Conservation (phyloP, 2,113 vertebrate species). For the Leuciscus idus region DNA sequence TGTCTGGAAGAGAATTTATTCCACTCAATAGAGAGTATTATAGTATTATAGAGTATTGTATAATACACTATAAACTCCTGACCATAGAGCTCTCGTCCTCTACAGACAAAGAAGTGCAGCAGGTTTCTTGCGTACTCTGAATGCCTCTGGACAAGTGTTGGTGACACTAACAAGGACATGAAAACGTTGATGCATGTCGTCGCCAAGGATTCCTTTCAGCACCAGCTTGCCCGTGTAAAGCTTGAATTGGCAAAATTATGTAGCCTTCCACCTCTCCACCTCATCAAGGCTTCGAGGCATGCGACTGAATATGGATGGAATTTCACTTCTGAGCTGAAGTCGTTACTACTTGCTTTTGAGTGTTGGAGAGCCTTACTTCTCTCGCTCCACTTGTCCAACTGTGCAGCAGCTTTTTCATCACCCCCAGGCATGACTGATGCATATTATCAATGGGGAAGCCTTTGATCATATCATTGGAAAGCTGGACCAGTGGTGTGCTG, state of each 20-base stretch:
- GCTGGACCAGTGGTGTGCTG: not conserved
- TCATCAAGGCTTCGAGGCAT: not conserved
- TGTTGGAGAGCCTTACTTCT: no score
- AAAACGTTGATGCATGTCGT: constrained; percentile 22
- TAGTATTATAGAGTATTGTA: no score
- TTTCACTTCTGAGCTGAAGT: not conserved
- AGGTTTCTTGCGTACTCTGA: not conserved
- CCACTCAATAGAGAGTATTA: no score
- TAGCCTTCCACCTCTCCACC: not conserved
- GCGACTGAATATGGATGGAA: not conserved
- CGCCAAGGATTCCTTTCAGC: not conserved
- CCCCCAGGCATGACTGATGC: not conserved
- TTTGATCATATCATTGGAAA: not conserved
- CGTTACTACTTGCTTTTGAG: no score
- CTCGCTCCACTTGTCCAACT: no score
- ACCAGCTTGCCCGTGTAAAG: not conserved
- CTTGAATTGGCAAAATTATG: not conserved
- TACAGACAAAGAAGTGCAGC: constrained; percentile 33
- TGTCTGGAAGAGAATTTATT: no score
- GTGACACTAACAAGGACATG: constrained; percentile 24
- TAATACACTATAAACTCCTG: not conserved
- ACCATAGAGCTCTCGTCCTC: constrained; percentile 2
- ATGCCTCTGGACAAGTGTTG: not conserved
- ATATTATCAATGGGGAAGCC: not conserved
- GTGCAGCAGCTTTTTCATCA: not conserved